Evolutionary conservation across 2,888 invertebrate species (phyloP).

Genomic region (Polydrusus pterygomalis): DNA sequence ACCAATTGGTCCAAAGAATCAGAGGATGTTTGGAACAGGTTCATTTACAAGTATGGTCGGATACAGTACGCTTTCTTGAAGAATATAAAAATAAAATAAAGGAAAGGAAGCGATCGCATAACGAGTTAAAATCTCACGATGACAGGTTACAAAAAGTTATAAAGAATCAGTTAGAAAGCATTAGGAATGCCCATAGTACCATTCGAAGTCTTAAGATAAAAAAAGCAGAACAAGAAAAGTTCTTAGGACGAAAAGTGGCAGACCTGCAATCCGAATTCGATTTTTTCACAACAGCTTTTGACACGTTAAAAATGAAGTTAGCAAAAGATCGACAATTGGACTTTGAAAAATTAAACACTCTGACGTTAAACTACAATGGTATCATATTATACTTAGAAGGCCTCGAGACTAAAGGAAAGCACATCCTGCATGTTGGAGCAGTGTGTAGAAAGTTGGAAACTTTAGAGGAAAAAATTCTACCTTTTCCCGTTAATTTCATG

Average conservation of each 20-base stretch:
- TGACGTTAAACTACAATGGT: constrained; percentile 79
- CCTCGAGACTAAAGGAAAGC: constrained; percentile 76
- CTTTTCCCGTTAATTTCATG: constrained; percentile 62
- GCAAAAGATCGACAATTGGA: constrained; percentile 74
- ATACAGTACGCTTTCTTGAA: constrained; percentile 61
- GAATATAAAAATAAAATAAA: constrained; percentile 57
- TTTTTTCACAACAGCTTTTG: constrained; percentile 64
- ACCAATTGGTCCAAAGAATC: constrained; percentile 62
- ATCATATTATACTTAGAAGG: constrained; percentile 75
- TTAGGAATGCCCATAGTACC: constrained; percentile 58
- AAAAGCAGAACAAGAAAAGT: constrained; percentile 57
- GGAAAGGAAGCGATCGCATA: constrained; percentile 62
- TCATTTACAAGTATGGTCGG: constrained; percentile 62
- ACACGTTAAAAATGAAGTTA: constrained; percentile 73
- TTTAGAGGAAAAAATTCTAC: constrained; percentile 74
- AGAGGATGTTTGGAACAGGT: constrained; percentile 62
- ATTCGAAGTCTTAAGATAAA: constrained; percentile 63
- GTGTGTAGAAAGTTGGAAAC: constrained; percentile 82
- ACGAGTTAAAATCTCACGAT: constrained; percentile 62
- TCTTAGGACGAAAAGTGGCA: constrained; percentile 54
- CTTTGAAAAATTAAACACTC: constrained; percentile 74
- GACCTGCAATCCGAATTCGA: constrained; percentile 68
- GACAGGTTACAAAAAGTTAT: constrained; percentile 63
- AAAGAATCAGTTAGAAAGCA: constrained; percentile 59
- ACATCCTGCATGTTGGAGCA: constrained; percentile 76